A percentile compares a stretch with the other conserved stretches of the same genome.
Evolutionary conservation across 2,113 vertebrate genomes (phyloP).

Genomic region (Chaetops frenatus): DNA sequence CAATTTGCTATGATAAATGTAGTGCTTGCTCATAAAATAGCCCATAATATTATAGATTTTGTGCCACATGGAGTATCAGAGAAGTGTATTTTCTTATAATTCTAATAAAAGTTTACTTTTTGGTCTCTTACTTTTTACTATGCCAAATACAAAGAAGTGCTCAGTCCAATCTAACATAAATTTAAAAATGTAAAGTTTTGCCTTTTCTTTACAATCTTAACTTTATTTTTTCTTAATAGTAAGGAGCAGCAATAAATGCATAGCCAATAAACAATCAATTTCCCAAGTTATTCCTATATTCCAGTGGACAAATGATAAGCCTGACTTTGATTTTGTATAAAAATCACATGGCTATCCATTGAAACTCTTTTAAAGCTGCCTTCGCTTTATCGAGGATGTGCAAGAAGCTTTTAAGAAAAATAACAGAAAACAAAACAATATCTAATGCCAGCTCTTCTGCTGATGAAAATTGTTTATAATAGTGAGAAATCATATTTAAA

Average conservation of each 20-base stretch:
- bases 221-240: not conserved
- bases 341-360: not conserved
- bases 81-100: not conserved
- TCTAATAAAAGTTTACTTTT: not conserved
- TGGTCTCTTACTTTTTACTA: not conserved
- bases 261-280: not conserved
- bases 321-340: not conserved
- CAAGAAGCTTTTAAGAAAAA: not conserved
- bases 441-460: not conserved
- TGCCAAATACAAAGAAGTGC: not conserved
- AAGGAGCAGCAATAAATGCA: not conserved
- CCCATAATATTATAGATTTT: not conserved
- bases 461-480: not conserved
- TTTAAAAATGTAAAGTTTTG: not conserved
- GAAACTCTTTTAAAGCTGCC: not conserved
- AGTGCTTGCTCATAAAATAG: not conserved
- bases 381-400: not conserved
- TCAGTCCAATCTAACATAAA: not conserved
- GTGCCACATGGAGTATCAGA: not conserved
- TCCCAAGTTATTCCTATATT: not conserved
- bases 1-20: not conserved
- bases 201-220: not conserved
- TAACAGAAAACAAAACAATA: not conserved
- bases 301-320: not conserved
- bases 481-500: not conserved